A percentile compares a stretch with the other conserved stretches of the same genome.
Conservation (phyloP, 2,888 invertebrate genomes). For the Cerceris ruficornis region DNA sequence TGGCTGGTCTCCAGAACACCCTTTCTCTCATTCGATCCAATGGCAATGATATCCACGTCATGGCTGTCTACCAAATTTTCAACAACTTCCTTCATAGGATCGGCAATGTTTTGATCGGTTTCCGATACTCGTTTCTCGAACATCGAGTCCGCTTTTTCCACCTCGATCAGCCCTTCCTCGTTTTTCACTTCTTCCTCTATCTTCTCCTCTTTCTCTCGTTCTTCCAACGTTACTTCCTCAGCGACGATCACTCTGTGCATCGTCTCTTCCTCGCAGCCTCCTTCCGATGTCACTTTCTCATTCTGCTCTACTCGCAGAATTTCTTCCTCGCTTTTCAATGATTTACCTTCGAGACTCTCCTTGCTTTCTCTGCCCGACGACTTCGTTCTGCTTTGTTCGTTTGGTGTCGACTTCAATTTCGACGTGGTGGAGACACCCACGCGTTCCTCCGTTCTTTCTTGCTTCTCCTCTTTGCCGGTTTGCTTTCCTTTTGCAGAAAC, state of each 20-base stretch:
- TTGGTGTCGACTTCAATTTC: slow-evolving; percentile 62
- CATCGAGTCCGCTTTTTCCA: slow-evolving; percentile 32
- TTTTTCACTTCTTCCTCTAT: not conserved
- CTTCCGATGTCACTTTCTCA: slow-evolving; percentile 31
- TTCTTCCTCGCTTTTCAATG: slow-evolving; percentile 32
- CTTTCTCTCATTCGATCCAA: slow-evolving; percentile 57
- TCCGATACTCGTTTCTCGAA: slow-evolving; percentile 27
- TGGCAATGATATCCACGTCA: slow-evolving; percentile 55
- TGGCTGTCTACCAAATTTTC: slow-evolving; percentile 40
- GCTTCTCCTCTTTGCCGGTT: slow-evolving; percentile 63
- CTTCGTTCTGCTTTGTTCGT: slow-evolving; percentile 60
- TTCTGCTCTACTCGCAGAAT: slow-evolving; percentile 15
- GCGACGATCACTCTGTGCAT: slow-evolving; percentile 50
- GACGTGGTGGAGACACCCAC: slow-evolving; percentile 65
- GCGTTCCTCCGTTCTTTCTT: slow-evolving; percentile 61
- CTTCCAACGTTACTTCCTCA: slow-evolving; percentile 37
- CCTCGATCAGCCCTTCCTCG: slow-evolving; percentile 19
- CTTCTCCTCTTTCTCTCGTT: slow-evolving; percentile 23
- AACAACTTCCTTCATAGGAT: slow-evolving; percentile 37
- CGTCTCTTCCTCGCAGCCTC: slow-evolving; percentile 33
- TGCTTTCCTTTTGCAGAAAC: slow-evolving; percentile 65
- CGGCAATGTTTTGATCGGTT: slow-evolving; percentile 31
- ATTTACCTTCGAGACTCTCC: slow-evolving; percentile 40
- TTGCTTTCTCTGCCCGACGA: slow-evolving; percentile 39
- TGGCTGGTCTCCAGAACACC: slow-evolving; percentile 44